A percentile compares a stretch with the other conserved stretches of the same genome.
These are phyloP conservation scores for Heliconius congener DNA, from an alignment of 1,140 invertebrate genomes.

Conservation along the genomic window DNA sequence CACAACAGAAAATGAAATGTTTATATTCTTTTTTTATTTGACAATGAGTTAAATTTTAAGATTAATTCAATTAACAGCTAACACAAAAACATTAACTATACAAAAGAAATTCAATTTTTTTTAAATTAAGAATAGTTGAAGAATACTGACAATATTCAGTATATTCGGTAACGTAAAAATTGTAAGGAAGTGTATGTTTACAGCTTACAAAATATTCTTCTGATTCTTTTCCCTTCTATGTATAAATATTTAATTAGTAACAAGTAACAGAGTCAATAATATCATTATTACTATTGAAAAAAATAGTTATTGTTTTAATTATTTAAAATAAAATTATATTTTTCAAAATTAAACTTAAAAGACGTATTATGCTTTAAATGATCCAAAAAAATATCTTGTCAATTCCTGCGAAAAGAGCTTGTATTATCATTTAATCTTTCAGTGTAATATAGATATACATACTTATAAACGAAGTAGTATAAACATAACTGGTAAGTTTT, in stretches of 20 bases:
- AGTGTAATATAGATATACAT: neutral
- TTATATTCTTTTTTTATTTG: neutral
- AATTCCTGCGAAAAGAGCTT: neutral
- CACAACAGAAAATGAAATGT: neutral
- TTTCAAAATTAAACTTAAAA: neutral
- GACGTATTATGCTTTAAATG: neutral
- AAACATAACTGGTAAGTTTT: slow-evolving; percentile 17
- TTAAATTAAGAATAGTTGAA: no score
- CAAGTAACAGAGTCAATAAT: slow-evolving; percentile 4
- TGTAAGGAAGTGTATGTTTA: neutral
- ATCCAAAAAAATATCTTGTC: neutral
- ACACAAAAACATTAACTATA: no score
- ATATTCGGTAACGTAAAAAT: no score
- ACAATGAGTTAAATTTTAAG: no score
- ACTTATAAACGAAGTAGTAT: neutral
- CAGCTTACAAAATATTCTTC: neutral
- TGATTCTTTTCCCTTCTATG: neutral
- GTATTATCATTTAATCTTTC: neutral
- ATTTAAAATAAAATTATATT: neutral
- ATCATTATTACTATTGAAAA: neutral
- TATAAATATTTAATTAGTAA: neutral
- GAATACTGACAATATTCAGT: no score
- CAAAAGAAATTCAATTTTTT: neutral
- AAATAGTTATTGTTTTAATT: neutral
- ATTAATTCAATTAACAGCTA: no score